Conservation (phyloP, 1,140 invertebrate genomes). For the Trinorchestia longiramus region DNA sequence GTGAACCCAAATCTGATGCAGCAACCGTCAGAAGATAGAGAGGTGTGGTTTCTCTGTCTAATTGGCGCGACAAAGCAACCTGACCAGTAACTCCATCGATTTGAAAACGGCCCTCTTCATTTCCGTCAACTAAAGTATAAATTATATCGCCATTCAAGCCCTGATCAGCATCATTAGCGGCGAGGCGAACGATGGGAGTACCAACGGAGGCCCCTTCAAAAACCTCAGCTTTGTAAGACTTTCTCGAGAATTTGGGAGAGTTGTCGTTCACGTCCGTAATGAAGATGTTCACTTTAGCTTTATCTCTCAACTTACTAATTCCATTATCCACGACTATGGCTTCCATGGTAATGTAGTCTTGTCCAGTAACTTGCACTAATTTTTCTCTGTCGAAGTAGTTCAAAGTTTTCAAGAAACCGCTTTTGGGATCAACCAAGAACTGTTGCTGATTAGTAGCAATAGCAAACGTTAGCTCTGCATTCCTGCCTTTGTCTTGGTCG, state of each 20-base stretch:
- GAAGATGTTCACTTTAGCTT: constrained; percentile 89
- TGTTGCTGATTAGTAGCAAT: constrained; percentile 80
- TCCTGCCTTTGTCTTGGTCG: constrained; percentile 91
- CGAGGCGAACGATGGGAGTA: constrained; percentile 85
- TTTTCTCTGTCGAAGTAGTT: constrained; percentile 89
- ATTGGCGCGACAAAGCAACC: constrained; percentile 78
- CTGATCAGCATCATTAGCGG: constrained; percentile 89
- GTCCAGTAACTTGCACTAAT: constrained; percentile 80
- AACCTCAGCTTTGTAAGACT: constrained; percentile 86
- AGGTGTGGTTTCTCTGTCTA: constrained; percentile 89
- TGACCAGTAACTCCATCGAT: constrained; percentile 91
- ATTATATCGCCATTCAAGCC: constrained; percentile 91
- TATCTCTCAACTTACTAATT: constrained; percentile 81
- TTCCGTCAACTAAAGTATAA: constrained; percentile 85
- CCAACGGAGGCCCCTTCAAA: constrained; percentile 84
- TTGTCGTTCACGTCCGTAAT: constrained; percentile 95
- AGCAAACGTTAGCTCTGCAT: constrained; percentile 91
- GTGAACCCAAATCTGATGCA: constrained; percentile 83
- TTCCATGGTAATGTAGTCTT: constrained; percentile 84
- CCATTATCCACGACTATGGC: constrained; percentile 91
- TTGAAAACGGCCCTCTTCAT: constrained; percentile 83
- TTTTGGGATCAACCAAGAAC: constrained; percentile 89
- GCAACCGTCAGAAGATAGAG: constrained; percentile 84
- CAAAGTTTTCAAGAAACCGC: constrained; percentile 90
- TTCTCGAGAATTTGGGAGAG: constrained; percentile 83